A percentile compares a stretch with the other conserved stretches of the same genome.
These are phyloP conservation scores for Solenopsis fugax DNA, from an alignment of 1,140 invertebrate genomes.

Conservation along the genomic window DNA sequence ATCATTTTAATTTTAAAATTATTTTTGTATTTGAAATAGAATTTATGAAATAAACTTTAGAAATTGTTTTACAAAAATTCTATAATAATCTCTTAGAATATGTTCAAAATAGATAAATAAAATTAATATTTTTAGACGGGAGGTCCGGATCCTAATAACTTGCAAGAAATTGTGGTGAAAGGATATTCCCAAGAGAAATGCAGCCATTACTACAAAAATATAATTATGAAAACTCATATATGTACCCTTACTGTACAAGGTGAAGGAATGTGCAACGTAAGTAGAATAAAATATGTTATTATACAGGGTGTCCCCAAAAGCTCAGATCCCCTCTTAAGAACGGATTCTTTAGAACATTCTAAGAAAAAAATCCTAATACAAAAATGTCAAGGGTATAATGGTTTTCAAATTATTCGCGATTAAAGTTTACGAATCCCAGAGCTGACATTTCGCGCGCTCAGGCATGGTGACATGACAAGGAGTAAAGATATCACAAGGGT, in stretches of 20 bases:
- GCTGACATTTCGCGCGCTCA: too few species aligned
- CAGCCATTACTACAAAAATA: neutral
- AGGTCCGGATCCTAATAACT: neutral
- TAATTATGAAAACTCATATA: neutral
- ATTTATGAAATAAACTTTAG: neutral
- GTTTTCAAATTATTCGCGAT: too few species aligned
- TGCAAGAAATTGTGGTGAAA: neutral
- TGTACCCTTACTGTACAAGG: neutral
- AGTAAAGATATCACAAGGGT: too few species aligned
- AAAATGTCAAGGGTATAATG: too few species aligned
- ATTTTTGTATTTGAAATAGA: neutral
- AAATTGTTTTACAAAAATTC: neutral
- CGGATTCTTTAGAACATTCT: too few species aligned
- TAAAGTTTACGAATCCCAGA: too few species aligned
- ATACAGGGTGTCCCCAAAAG: too few species aligned
- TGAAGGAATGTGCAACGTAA: constrained; percentile 15
- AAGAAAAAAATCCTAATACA: too few species aligned
- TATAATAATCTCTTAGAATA: neutral
- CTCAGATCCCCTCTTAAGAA: too few species aligned
- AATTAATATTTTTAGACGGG: neutral
- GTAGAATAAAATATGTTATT: neutral
- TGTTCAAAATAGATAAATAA: neutral
- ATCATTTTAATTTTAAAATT: neutral
- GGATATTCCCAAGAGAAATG: neutral
- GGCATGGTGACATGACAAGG: too few species aligned